Percentiles rank a stretch among this genome's conserved stretches.
These are phyloP conservation scores for Reticulitermes speratus DNA, from an alignment of 1,140 invertebrate genomes.

Conservation along the genomic window DNA sequence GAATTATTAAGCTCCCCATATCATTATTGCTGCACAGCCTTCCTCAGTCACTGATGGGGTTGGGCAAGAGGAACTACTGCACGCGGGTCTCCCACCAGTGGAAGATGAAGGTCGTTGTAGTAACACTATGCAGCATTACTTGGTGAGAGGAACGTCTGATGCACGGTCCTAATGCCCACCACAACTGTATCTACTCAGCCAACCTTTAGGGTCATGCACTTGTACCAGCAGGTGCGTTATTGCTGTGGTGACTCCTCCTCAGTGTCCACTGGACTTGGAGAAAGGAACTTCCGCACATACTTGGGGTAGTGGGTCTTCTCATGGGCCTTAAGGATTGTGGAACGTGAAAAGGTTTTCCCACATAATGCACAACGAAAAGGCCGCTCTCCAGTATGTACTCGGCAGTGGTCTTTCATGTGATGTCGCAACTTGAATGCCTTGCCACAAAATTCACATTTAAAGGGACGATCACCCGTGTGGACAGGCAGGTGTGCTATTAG, in stretches of 20 bases:
- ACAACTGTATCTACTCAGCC: background rate
- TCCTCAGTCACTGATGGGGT: conserved; percentile 62
- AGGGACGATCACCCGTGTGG: conserved; percentile 84
- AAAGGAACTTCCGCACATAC: conserved; percentile 81
- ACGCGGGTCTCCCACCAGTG: too few relatives aligned
- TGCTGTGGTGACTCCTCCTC: conserved; percentile 54
- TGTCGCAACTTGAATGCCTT: conserved; percentile 87
- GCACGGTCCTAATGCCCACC: too few relatives aligned
- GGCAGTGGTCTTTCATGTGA: conserved; percentile 91
- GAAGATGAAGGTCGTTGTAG: too few relatives aligned
- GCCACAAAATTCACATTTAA: conserved; percentile 88
- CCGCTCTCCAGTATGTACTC: conserved; percentile 85
- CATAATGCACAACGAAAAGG: conserved; percentile 85
- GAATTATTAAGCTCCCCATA: conserved; percentile 20
- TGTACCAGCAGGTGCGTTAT: conserved; percentile 46
- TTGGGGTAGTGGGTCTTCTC: conserved; percentile 90
- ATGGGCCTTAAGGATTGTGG: conserved; percentile 86
- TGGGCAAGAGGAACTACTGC: background rate
- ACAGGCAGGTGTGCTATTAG: conserved; percentile 82
- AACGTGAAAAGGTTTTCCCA: conserved; percentile 85
- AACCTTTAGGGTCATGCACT: background rate
- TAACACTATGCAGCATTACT: too few relatives aligned
- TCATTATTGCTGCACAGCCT: conserved; percentile 36
- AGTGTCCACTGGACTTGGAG: conserved; percentile 78
- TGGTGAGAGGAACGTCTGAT: too few relatives aligned